Evolutionary conservation across 2,888 invertebrate species (phyloP).

Genomic region (Platerodrilus igneus): DNA sequence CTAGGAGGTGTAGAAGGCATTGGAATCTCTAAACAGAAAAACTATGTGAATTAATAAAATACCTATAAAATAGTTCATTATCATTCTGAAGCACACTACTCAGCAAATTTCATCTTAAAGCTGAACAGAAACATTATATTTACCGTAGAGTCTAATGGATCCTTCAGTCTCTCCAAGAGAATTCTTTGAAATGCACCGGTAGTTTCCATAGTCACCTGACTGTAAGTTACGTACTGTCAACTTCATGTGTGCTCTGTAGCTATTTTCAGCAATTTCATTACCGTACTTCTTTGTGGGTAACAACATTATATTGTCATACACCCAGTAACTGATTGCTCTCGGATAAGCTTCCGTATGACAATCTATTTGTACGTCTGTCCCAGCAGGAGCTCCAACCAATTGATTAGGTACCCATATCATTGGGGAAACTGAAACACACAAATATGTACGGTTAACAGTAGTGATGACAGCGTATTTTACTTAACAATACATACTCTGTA

Average conservation of each 20-base stretch:
- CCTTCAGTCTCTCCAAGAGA: constrained; percentile 91
- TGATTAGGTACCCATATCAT: constrained; percentile 95
- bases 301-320: constrained; percentile 85
- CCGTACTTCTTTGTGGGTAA: constrained; percentile 84
- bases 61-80: too few relatives aligned
- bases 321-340: constrained; percentile 89
- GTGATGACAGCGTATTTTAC: too few relatives aligned
- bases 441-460: too few relatives aligned
- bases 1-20: constrained; percentile 81
- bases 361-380: constrained; percentile 87
- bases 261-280: constrained; percentile 77
- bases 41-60: constrained; percentile 2
- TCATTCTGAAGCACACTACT: too few relatives aligned
- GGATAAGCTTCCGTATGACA: constrained; percentile 92
- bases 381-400: constrained; percentile 84
- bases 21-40: constrained; percentile 70
- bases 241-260: constrained; percentile 86
- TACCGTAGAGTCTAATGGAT: constrained; percentile 86
- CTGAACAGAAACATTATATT: constrained; percentile 40
- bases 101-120: constrained; percentile 24
- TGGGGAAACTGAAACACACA: constrained; percentile 69
- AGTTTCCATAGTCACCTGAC: constrained; percentile 82
- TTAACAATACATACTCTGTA: too few relatives aligned
- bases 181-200: constrained; percentile 90
- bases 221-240: constrained; percentile 80